Evolutionary conservation across 2,888 invertebrate species (phyloP).

Genomic region (Apodemia duryi): DNA sequence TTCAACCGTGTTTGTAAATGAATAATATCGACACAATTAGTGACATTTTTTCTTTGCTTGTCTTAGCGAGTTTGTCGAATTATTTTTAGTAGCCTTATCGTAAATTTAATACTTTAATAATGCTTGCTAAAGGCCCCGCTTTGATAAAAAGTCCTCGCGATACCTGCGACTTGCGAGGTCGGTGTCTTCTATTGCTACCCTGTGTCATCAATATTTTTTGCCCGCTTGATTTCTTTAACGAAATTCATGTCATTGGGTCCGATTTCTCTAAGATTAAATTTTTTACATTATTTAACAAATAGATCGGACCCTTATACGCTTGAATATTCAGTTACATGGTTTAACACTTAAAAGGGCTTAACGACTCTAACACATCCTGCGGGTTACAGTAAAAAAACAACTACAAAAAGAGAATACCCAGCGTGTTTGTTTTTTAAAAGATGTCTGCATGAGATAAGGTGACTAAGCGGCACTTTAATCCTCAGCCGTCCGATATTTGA

Average conservation of each 20-base stretch:
- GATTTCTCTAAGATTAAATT: conserved; percentile 76
- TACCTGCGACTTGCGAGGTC: conserved; percentile 45
- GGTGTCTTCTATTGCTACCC: conserved; percentile 39
- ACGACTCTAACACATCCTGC: conserved; percentile 80
- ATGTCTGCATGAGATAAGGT: conserved; percentile 76
- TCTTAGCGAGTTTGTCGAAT: conserved; percentile 40
- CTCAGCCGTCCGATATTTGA: conserved; percentile 75
- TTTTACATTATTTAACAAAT: conserved; percentile 75
- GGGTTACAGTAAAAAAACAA: conserved; percentile 75
- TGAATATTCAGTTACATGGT: conserved; percentile 79
- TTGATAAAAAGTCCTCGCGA: conserved; percentile 54
- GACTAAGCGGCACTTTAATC: conserved; percentile 74
- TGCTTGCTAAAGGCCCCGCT: conserved; percentile 49
- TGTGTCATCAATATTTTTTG: conserved; percentile 72
- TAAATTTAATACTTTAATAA: conserved; percentile 75
- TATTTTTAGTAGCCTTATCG: conserved; percentile 51
- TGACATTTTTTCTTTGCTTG: conserved; percentile 9
- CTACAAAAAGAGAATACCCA: conserved; percentile 64
- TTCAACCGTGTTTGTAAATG: conserved; percentile 3
- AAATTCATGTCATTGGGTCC: conserved; percentile 76
- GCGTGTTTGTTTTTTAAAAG: conserved; percentile 79
- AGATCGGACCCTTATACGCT: conserved; percentile 75
- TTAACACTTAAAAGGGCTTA: conserved; percentile 80
- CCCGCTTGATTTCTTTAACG: conserved; percentile 73
- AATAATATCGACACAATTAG: conserved; percentile 5